phyloP scores from a whole-genome alignment of 2,888 invertebrate genomes.

The Clostera curtula region DNA sequence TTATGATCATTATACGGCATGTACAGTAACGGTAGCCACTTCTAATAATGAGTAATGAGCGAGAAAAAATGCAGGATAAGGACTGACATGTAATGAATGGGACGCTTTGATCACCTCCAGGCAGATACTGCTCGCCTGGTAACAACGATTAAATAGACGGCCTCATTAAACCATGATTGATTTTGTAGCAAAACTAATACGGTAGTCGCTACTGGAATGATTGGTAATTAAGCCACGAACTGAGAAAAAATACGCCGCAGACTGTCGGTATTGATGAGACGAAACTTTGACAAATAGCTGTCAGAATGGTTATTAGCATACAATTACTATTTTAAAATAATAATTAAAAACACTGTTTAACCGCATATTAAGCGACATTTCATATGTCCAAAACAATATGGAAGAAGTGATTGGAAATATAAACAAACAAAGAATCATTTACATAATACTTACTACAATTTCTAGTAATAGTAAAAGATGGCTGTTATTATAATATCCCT shows the following conservation, averaged over 20 bases:
- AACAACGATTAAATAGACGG: slow-evolving; percentile 33
- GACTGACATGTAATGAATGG: slow-evolving; percentile 38
- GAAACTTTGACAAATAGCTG: slow-evolving; percentile 22
- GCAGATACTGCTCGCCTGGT: slow-evolving; percentile 22
- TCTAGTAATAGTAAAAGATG: no score
- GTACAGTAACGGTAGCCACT: slow-evolving; percentile 52
- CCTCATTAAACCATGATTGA: slow-evolving; percentile 57
- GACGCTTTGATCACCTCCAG: slow-evolving; percentile 25
- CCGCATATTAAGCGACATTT: no score
- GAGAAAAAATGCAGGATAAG: slow-evolving; percentile 51
- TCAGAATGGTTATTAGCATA: slow-evolving; percentile 22
- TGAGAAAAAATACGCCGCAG: slow-evolving; percentile 12
- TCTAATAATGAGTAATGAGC: slow-evolving; percentile 66
- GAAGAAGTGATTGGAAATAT: no score
- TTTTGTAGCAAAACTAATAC: slow-evolving; percentile 50
- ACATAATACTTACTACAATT: no score
- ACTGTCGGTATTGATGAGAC: slow-evolving; percentile 18
- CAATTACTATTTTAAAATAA: slow-evolving; percentile 14
- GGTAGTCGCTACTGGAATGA: slow-evolving; percentile 48
- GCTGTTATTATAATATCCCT: no score
- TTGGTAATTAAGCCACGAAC: slow-evolving; percentile 27
- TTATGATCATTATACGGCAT: slow-evolving; percentile 19
- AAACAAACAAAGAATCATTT: no score
- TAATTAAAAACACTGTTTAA: no score
- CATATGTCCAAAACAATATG: no score